A percentile compares a stretch with the other conserved stretches of the same genome.
Conservation (phyloP, 1,140 invertebrate genomes). For the Neotoxoptera formosana region DNA sequence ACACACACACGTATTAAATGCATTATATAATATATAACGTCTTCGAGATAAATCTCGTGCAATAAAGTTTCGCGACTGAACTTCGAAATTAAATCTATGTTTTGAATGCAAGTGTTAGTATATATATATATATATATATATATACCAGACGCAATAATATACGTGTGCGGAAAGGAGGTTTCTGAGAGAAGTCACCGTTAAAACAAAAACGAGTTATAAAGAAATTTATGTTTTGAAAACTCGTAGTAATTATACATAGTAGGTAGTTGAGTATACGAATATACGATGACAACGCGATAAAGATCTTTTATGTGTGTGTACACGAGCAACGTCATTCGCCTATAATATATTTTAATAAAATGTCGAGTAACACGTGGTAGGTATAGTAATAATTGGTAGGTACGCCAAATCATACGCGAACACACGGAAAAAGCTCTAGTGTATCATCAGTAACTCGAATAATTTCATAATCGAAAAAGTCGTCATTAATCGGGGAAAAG, state of each 20-base stretch:
- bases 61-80: not conserved
- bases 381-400: too few relatives aligned
- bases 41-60: not conserved
- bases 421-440: not conserved
- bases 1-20: not conserved
- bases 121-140: too few relatives aligned
- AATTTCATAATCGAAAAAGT: not conserved
- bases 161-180: not conserved
- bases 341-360: constrained; percentile 11
- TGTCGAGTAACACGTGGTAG: not conserved
- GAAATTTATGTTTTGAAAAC: constrained; percentile 29
- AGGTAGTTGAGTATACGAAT: not conserved
- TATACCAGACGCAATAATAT: not conserved
- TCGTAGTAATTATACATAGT: not conserved
- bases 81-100: constrained; percentile 30
- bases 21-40: not conserved
- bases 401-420: not conserved
- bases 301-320: not conserved
- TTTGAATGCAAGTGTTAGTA: not conserved
- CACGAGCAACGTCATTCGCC: not conserved
- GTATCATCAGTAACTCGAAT: too few relatives aligned
- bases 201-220: constrained; percentile 9
- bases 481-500: not conserved
- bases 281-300: not conserved
- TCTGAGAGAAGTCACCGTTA: not conserved